Evolutionary conservation across 2,888 invertebrate genomes (phyloP), one percentile per base, ranked within the genome.

Genomic region (Liodrosophila aerea): DNA sequence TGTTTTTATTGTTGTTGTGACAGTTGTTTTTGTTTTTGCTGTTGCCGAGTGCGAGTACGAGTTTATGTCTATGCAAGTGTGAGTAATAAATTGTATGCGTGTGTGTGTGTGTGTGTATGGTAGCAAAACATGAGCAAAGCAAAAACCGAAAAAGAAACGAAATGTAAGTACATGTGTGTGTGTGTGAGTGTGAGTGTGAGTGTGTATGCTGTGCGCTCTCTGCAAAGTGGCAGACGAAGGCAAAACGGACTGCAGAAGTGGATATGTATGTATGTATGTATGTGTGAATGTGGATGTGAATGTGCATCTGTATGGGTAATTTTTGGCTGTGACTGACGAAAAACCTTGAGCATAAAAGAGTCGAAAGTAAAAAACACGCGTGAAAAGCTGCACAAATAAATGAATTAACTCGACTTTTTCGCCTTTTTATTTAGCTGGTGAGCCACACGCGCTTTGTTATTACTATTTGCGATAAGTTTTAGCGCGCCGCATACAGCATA

Each of bases 41-140:
- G 74, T 82, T 85, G 78, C 70, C 73, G 73, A 80, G 66, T 80
- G 60, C 73, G 65, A 56, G 67, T 66, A 57, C 40, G 63, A 58
- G 54, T 64, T 53, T 41, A 43, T 44, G 30, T 5, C 43, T 54
- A 37, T 50, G 16, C 49, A 45, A 34, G 30, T 15, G 41, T 36
- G 12, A 22, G 34, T 27, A n/a, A n/a, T n/a, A 49, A 44, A 12
- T 45, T 56, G 44, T 39, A 15, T 47, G 11, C 39, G 37, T 43
- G 44, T 44, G 45, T 45, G 16, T 56, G 29, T 53, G 36, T 61
- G 27, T 36, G 33, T 46, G 33, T 49, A 18, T 63, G 72, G 65
- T 78, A 85, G 73, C 76, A 74, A 86, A 81, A 84, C 78, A 78
- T 67, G 69, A 77, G 65, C 67, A 83, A 85, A 85, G 84, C 74